Evolutionary conservation across 2,888 invertebrate species (phyloP), one percentile per base, ranked within the genome.

Genomic region (Proisotoma minuta): DNA sequence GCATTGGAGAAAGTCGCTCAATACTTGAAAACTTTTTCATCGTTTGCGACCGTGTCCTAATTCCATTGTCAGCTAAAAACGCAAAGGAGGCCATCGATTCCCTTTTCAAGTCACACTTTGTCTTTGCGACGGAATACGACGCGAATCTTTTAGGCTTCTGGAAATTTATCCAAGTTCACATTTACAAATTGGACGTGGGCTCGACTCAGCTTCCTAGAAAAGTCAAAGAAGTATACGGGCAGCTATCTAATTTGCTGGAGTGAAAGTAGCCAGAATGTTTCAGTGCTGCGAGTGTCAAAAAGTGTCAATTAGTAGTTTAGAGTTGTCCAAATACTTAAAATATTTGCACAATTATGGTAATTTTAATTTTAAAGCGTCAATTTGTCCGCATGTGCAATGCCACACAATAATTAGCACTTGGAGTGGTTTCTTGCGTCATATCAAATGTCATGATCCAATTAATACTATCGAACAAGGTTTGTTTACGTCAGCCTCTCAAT

Each of bases 151-250:
- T 34, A 8, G 34, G 34, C 15, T 15, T 34, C 15, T 57, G 57
- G 57, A 57, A 34, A 26, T 47, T 57, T 23, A 47, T 47, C 10
- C 57, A 57, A 18, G 47, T 57, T 3, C 24, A 22, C 20, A 47
- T 57, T 40, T 57, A 47, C 47, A 39, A 24, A 26, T 18, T 57
- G 2, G 47, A 57, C 18, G 5, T 43, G 18, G 47, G 10, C 10
- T 23, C 20, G 15, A 47, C 26, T 12, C 15, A 2, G 10, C 15
- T 47, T 23, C 43, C 57, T 43, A 20, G 18, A 24, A 34, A 22
- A n/a, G 57, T 20, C 10, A 57, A 57, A 18, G 22, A 57, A 57
- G 18, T 57, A 2, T 47, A 34, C 34, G 34, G 8, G 8, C 34
- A 34, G 34, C 34, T 34, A 8, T 34, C 8, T 15, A 34, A 15